Conservation (phyloP, 2,888 invertebrate genomes). For the Agrochola lychnidis region DNA sequence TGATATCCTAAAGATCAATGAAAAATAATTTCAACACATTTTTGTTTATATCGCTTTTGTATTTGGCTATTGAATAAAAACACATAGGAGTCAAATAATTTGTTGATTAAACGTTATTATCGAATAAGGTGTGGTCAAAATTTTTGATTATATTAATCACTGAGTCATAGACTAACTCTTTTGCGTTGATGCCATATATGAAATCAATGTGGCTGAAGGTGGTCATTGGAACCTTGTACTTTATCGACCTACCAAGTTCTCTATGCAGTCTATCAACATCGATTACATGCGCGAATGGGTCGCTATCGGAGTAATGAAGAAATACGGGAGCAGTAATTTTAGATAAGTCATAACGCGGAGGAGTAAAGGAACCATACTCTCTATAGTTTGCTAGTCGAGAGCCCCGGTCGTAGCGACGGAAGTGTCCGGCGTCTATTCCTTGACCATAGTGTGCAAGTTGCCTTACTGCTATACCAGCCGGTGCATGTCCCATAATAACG, state of each 20-base stretch:
- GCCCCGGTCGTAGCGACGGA: slow-evolving; percentile 91
- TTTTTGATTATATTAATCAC: slow-evolving; percentile 88
- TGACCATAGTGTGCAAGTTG: slow-evolving; percentile 94
- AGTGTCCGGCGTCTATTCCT: slow-evolving; percentile 88
- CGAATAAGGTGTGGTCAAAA: slow-evolving; percentile 7
- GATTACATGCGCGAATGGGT: slow-evolving; percentile 90
- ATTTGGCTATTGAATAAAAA: slow-evolving; percentile 2
- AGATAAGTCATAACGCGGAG: slow-evolving; percentile 91
- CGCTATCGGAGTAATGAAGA: slow-evolving; percentile 92
- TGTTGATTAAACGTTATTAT: slow-evolving; percentile 8
- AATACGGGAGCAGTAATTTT: slow-evolving; percentile 91
- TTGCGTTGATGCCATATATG: slow-evolving; percentile 92
- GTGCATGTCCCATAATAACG: slow-evolving; percentile 92
- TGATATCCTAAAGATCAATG: neutral
- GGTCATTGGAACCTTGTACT: slow-evolving; percentile 89
- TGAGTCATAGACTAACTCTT: slow-evolving; percentile 90
- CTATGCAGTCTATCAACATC: slow-evolving; percentile 90
- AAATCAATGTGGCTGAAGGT: slow-evolving; percentile 93
- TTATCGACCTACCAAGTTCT: slow-evolving; percentile 89
- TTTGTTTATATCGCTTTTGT: slow-evolving; percentile 18
- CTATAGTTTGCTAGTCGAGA: slow-evolving; percentile 84
- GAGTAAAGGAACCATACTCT: slow-evolving; percentile 88
- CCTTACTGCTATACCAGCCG: slow-evolving; percentile 93
- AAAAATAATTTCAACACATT: slow-evolving; percentile 17
- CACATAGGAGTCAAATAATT: neutral